These are phyloP conservation scores for Halcyon senegalensis DNA, from an alignment of 2,113 vertebrate genomes.

Conservation along the genomic window DNA sequence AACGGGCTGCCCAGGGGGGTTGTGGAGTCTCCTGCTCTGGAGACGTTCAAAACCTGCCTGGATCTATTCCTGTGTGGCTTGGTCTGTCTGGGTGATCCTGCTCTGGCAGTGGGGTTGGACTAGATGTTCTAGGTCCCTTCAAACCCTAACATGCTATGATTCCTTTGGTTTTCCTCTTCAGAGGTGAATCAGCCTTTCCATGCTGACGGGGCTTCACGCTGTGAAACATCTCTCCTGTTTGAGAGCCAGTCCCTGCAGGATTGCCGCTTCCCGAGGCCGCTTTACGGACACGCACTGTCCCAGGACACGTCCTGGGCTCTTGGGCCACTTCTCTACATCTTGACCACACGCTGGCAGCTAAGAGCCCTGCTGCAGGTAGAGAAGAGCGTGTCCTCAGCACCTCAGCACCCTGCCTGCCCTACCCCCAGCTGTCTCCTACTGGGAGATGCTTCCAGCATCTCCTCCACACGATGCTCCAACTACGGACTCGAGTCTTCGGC, in stretches of 20 bases:
- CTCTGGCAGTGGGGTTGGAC: too few relatives aligned
- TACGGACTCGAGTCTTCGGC: background rate
- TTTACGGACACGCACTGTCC: background rate
- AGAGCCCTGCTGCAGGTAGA: background rate
- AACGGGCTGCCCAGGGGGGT: too few relatives aligned
- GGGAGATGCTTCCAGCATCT: background rate
- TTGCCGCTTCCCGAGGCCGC: background rate
- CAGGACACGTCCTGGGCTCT: background rate
- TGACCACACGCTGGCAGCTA: fast-evolving
- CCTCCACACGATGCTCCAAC: background rate
- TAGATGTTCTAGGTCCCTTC: too few relatives aligned
- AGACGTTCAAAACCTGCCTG: too few relatives aligned
- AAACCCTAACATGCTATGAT: too few relatives aligned
- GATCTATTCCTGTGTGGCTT: too few relatives aligned
- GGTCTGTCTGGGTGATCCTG: too few relatives aligned
- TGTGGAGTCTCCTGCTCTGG: too few relatives aligned
- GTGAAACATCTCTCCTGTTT: background rate
- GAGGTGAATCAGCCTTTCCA: background rate
- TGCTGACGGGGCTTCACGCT: background rate
- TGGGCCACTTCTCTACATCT: background rate
- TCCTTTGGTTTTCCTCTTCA: background rate
- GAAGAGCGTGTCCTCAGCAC: fast-evolving
- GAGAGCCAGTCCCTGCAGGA: background rate
- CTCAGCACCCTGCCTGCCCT: background rate
- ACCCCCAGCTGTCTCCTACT: background rate